Conservation (phyloP, 2,797 vertebrate genomes). For the Leontopithecus rosalia region DNA sequence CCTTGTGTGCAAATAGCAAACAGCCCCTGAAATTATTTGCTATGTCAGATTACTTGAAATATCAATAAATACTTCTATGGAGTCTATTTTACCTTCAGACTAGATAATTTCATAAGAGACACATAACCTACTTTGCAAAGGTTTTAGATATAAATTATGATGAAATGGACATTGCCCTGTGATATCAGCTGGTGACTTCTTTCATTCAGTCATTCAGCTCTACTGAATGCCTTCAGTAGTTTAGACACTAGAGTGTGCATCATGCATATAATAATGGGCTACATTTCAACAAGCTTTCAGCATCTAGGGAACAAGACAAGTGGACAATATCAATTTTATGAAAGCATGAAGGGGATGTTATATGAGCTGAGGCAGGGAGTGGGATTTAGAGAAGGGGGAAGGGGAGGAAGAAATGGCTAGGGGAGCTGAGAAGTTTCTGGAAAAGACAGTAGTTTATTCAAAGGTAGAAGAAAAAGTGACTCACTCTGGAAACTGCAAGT, state of each 20-base stretch:
- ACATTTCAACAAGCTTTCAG: background rate
- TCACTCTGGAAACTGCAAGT: background rate
- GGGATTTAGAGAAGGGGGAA: background rate
- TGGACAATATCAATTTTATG: background rate
- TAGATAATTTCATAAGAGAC: background rate
- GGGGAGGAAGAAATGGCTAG: background rate
- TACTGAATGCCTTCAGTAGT: background rate
- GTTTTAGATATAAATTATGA: background rate
- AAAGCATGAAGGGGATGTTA: background rate
- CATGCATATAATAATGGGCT: background rate
- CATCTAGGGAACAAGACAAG: background rate
- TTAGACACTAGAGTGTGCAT: background rate
- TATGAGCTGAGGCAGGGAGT: background rate
- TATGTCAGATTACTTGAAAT: background rate
- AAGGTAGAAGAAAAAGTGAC: background rate
- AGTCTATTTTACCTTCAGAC: conserved; percentile 6
- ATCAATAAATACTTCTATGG: background rate
- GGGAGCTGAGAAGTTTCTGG: background rate
- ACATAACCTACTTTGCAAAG: background rate
- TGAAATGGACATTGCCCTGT: background rate
- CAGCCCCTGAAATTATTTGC: background rate
- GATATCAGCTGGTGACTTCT: background rate
- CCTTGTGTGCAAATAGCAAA: background rate
- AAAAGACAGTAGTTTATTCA: background rate
- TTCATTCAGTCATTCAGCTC: background rate